These are phyloP conservation scores for Sceliomorpha sp. DNA, from an alignment of 2,888 invertebrate genomes.

Conservation along the genomic window DNA sequence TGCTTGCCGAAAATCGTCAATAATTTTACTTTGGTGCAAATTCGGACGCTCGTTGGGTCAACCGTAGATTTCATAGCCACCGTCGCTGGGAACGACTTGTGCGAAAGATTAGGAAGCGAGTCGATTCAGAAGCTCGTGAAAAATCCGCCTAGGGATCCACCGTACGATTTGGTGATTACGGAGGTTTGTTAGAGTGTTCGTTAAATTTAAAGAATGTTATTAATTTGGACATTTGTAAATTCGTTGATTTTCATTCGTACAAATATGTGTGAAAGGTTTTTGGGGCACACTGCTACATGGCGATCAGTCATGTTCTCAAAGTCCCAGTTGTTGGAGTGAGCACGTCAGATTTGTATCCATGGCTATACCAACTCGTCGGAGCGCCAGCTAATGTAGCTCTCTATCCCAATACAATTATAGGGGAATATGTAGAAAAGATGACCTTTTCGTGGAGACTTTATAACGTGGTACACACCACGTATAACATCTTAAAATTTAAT, in stretches of 20 bases:
- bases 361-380: slow-evolving; percentile 59
- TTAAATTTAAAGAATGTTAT: slow-evolving; percentile 14
- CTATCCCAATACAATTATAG: slow-evolving; percentile 48
- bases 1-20: slow-evolving; percentile 42
- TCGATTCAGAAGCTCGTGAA: slow-evolving; percentile 60
- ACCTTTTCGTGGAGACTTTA: slow-evolving; percentile 56
- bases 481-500: slow-evolving; percentile 36
- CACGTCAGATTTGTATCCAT: slow-evolving; percentile 59
- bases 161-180: slow-evolving; percentile 66
- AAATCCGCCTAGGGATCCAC: slow-evolving; percentile 64
- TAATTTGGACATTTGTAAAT: not conserved
- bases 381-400: slow-evolving; percentile 62
- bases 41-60: slow-evolving; percentile 9
- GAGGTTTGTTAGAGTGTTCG: slow-evolving; percentile 58
- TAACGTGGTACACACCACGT: slow-evolving; percentile 47
- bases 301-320: slow-evolving; percentile 60
- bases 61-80: slow-evolving; percentile 25
- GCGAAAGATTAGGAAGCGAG: slow-evolving; percentile 55
- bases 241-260: too few species aligned
- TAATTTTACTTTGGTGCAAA: slow-evolving; percentile 56
- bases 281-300: slow-evolving; percentile 59
- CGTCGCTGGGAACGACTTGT: slow-evolving; percentile 54
- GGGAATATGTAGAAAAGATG: slow-evolving; percentile 35
- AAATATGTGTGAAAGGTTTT: slow-evolving; percentile 21
- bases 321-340: slow-evolving; percentile 58